These are phyloP conservation scores for Cephus spinipes DNA, from an alignment of 2,888 invertebrate species.

Conservation along the genomic window DNA sequence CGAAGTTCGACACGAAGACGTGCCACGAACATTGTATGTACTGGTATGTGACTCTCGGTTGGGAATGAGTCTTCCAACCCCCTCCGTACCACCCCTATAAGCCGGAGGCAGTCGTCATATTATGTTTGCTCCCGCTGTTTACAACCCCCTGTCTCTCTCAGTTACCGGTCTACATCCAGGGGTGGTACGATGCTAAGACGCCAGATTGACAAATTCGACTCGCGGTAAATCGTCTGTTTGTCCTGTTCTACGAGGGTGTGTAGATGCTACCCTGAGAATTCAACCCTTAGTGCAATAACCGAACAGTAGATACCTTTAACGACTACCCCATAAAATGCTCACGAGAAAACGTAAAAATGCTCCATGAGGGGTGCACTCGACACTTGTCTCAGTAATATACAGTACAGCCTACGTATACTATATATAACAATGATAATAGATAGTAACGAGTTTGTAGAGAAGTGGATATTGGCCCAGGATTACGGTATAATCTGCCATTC, in stretches of 20 bases:
- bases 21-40: background rate
- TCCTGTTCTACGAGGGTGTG: background rate
- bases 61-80: background rate
- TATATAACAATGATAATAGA: background rate
- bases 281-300: background rate
- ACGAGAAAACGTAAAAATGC: background rate
- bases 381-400: background rate
- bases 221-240: slow-evolving; percentile 17
- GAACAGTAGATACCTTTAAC: background rate
- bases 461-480: background rate
- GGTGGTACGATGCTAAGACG: slow-evolving; percentile 27
- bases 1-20: background rate
- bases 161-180: slow-evolving; percentile 10
- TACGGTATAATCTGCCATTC: background rate
- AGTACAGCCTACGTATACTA: background rate
- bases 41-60: background rate
- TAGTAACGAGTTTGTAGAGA: background rate
- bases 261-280: background rate
- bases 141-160: slow-evolving; percentile 43
- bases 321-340: background rate
- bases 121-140: slow-evolving; percentile 65
- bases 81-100: background rate
- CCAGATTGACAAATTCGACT: slow-evolving; percentile 22
- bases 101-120: slow-evolving; percentile 64
- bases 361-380: background rate